Evolutionary conservation across 1,140 invertebrate genomes (phyloP).

Genomic region (Dendroctonus ponderosae): DNA sequence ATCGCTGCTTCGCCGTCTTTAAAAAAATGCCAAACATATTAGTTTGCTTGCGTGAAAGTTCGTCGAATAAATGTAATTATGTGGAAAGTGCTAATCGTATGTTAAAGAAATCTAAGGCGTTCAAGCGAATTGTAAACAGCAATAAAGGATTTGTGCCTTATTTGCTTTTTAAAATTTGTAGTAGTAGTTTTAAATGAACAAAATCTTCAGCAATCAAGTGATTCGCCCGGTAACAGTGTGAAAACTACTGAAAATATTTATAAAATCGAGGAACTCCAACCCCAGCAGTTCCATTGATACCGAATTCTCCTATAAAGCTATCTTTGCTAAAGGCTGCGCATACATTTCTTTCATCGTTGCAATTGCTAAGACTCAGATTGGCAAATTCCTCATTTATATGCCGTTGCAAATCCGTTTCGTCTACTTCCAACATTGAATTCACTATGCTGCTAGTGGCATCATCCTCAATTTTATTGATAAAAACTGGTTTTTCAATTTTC

Average conservation of each 20-base stretch:
- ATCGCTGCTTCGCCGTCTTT: too few species aligned
- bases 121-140: too few species aligned
- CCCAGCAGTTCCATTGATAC: slow-evolving; percentile 22
- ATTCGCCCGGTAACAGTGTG: too few species aligned
- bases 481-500: slow-evolving; percentile 27
- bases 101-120: too few species aligned
- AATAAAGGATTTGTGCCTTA: too few species aligned
- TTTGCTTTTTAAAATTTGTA: too few species aligned
- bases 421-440: slow-evolving; percentile 25
- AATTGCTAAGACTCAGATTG: slow-evolving; percentile 36
- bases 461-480: slow-evolving; percentile 17
- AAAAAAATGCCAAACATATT: too few species aligned
- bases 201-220: too few species aligned
- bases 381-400: slow-evolving; percentile 46
- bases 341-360: slow-evolving; percentile 30
- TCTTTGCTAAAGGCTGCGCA: slow-evolving; percentile 22
- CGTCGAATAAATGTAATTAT: too few species aligned
- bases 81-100: too few species aligned
- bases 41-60: too few species aligned
- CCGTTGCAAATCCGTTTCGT: slow-evolving; percentile 40
- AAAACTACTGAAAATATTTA: slow-evolving; percentile 42
- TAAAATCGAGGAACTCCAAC: slow-evolving; percentile 38
- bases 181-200: too few species aligned
- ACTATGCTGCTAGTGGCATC: slow-evolving; percentile 12
- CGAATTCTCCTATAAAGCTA: neutral